Evolutionary conservation across 2,888 invertebrate species (phyloP).

Genomic region (Empis stercorea): DNA sequence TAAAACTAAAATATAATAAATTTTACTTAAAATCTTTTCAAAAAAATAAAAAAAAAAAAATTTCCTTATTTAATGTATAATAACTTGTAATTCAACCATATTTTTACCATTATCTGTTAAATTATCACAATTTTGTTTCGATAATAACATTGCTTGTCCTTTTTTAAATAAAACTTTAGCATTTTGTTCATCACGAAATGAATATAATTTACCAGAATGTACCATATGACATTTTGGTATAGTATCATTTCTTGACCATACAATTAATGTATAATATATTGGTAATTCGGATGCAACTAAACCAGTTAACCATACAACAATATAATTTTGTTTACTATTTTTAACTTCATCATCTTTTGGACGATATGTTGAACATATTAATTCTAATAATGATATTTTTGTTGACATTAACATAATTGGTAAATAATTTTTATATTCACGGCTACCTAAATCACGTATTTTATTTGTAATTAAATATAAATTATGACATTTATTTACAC

Average conservation of each 20-base stretch:
- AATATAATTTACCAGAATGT: constrained; percentile 23
- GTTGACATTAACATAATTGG: constrained; percentile 28
- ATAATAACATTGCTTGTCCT: constrained; percentile 20
- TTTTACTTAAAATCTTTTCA: no score
- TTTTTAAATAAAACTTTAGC: constrained; percentile 17
- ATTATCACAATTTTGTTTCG: constrained; percentile 16
- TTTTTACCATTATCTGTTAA: constrained; percentile 21
- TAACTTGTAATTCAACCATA: constrained; percentile 22
- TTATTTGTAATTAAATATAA: constrained; percentile 25
- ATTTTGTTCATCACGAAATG: constrained; percentile 20
- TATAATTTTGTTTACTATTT: constrained; percentile 3
- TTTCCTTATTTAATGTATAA: constrained; percentile 15
- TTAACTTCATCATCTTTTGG: constrained; percentile 1
- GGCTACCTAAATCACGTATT: constrained; percentile 19
- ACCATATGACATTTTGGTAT: constrained; percentile 20
- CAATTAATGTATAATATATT: constrained; percentile 20
- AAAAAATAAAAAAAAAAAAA: no score
- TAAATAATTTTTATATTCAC: constrained; percentile 20
- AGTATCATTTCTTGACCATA: constrained; percentile 19
- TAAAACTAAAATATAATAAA: no score
- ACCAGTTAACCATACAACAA: constrained; percentile 28
- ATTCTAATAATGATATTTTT: constrained; percentile 17
- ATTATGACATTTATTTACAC: constrained; percentile 21
- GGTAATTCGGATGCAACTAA: constrained; percentile 18
- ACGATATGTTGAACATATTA: constrained; percentile 4